Evolutionary conservation across 2,113 vertebrate species (phyloP), one percentile per base, ranked within the genome.

Genomic region (Tenebrosternarchus preto): DNA sequence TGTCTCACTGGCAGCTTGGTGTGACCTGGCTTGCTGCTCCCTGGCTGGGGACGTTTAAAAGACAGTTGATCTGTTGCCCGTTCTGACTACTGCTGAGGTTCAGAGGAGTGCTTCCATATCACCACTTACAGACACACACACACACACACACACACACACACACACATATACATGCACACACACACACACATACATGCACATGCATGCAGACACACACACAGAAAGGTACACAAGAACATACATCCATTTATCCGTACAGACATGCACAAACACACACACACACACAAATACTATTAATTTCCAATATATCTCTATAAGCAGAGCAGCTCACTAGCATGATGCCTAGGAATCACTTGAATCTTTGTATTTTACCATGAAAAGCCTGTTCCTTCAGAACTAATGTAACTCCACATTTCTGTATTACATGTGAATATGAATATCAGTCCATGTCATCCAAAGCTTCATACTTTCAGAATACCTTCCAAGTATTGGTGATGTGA

Each of bases 61-160:
- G 69, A 19, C 39, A 84, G 76, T 36, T 77, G 80, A 43, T 29
- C 3, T 72, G 4, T 1, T 63, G 75, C 66, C 55, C 29, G 27
- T 71, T 72, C 84, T 67, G 86, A 79, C n/a, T 76, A 80, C 80
- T 67, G 33, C 39, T 69, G 75, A 59, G 39, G 60, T 77, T 85
- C 73, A 80, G 69, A 88, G 84, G 84, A 85, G 86, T 89, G 89
- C 87, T 89, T 88, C 82, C 4, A 79, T 80, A 75, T 56, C 66
- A 77, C 73, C 70, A 64, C 27, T 76, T 19, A 36, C 17, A 60
- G 33, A 29, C 20, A 80, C 36, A 69, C 46, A 82, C 60, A 70
- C 20, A 33, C 12, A 56, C 72, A 46, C 27, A 74, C 29, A 64
- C 20, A 71, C 25, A 56, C 6, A 46, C 27, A 72, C 22, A 64